Percentiles rank a stretch among this genome's conserved stretches.
Conservation (phyloP, 2,888 invertebrate species). For the Heliconius charithonia region DNA sequence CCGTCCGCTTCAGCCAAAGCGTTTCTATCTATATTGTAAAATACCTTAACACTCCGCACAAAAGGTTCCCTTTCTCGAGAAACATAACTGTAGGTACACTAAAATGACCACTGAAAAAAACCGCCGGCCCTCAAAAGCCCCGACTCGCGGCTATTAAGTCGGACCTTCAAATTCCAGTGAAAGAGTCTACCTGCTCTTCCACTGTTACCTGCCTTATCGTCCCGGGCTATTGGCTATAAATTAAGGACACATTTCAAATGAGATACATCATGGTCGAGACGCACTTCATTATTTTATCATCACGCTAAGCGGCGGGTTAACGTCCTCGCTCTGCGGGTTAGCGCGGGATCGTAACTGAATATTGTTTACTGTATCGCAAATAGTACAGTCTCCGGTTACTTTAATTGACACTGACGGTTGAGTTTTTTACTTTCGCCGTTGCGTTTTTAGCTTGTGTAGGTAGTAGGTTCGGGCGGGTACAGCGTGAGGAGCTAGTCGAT, state of each 20-base stretch:
- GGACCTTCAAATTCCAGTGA: slow-evolving; percentile 66
- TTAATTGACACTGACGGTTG: slow-evolving; percentile 46
- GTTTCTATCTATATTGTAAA: slow-evolving; percentile 59
- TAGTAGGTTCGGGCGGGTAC: slow-evolving; percentile 55
- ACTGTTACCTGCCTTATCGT: slow-evolving; percentile 73
- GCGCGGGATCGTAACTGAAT: slow-evolving; percentile 49
- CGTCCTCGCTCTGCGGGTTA: slow-evolving; percentile 50
- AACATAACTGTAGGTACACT: slow-evolving; percentile 69
- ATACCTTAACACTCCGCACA: slow-evolving; percentile 66
- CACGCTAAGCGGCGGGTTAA: slow-evolving; percentile 56
- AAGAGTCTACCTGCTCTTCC: slow-evolving; percentile 69
- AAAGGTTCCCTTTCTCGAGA: slow-evolving; percentile 56
- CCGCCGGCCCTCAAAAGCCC: slow-evolving; percentile 52
- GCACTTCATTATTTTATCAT: slow-evolving; percentile 36
- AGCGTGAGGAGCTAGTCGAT: slow-evolving; percentile 53
- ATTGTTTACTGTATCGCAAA: slow-evolving; percentile 52
- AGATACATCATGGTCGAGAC: slow-evolving; percentile 47
- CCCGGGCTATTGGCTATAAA: slow-evolving; percentile 71
- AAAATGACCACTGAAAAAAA: slow-evolving; percentile 74
- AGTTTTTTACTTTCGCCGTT: slow-evolving; percentile 35
- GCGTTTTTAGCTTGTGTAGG: neutral
- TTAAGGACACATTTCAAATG: slow-evolving; percentile 66
- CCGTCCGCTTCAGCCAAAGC: slow-evolving; percentile 43
- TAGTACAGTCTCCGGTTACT: slow-evolving; percentile 49
- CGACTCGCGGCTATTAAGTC: slow-evolving; percentile 56